phyloP scores from a whole-genome alignment of 2,888 invertebrate species.

The Plebejus melissa region DNA sequence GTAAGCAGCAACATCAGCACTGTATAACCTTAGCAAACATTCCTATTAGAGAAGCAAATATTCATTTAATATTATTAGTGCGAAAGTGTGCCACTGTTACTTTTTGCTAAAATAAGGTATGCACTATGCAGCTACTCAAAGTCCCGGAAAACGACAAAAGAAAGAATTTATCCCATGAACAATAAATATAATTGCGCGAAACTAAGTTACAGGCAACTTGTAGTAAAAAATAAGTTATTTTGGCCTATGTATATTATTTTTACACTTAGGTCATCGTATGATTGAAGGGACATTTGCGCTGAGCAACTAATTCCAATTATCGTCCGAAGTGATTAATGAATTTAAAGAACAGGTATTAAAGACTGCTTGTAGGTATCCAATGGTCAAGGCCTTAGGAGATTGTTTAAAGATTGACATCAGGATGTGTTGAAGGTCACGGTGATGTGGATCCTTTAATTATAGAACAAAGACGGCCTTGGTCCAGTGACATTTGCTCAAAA shows the following conservation, averaged over 20 bases:
- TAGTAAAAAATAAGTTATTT: too few relatives aligned
- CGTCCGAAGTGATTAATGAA: neutral
- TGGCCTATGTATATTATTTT: too few relatives aligned
- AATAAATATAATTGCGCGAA: too few relatives aligned
- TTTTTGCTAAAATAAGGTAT: too few relatives aligned
- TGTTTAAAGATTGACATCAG: slow-evolving; percentile 53
- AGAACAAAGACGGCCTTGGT: slow-evolving; percentile 19
- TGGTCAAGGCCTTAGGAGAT: slow-evolving; percentile 48
- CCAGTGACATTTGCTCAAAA: slow-evolving; percentile 26
- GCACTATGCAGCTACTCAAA: too few relatives aligned
- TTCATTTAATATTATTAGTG: too few relatives aligned
- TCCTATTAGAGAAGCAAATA: neutral
- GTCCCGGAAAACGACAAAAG: too few relatives aligned
- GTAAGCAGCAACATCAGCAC: neutral
- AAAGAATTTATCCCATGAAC: too few relatives aligned
- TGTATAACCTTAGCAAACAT: neutral
- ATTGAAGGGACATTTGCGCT: neutral
- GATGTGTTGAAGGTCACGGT: slow-evolving; percentile 60
- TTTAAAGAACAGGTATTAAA: slow-evolving; percentile 19
- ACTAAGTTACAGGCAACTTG: too few relatives aligned
- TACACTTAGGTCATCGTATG: too few relatives aligned
- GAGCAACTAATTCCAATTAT: neutral
- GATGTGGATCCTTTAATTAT: slow-evolving; percentile 29
- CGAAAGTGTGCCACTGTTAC: too few relatives aligned
- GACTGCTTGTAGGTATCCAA: slow-evolving; percentile 15